Evolutionary conservation across 2,888 invertebrate genomes (phyloP).

Genomic region (Phrixothrix hirtus): DNA sequence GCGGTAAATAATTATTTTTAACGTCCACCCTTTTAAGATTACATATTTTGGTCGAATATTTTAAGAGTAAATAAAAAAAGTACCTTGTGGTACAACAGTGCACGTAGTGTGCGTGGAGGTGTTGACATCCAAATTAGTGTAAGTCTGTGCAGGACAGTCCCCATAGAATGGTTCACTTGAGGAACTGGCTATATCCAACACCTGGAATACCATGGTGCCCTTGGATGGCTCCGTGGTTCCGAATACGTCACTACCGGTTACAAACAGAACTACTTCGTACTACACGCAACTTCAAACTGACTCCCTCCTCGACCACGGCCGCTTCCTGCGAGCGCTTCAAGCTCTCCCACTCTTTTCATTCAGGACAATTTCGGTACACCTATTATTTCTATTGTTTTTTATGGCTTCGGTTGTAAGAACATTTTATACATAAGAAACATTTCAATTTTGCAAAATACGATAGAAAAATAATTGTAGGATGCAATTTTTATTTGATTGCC

Average conservation of each 20-base stretch:
- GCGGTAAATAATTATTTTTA: not conserved
- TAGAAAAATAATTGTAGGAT: no score
- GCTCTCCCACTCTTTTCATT: conserved; percentile 46
- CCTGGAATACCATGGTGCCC: conserved; percentile 76
- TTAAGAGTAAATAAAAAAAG: conserved; percentile 4
- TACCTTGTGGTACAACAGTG: conserved; percentile 54
- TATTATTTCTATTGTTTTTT: no score
- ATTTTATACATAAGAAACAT: no score
- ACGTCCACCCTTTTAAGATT: not conserved
- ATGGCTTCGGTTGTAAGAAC: no score
- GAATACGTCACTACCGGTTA: conserved; percentile 36
- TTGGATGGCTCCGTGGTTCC: conserved; percentile 57
- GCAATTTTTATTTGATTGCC: no score
- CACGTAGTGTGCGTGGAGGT: conserved; percentile 54
- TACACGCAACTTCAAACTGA: conserved; percentile 43
- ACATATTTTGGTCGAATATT: no score
- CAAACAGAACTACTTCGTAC: conserved; percentile 40
- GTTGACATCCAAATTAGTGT: conserved; percentile 56
- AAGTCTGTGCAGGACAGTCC: conserved; percentile 60
- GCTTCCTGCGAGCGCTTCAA: conserved; percentile 39
- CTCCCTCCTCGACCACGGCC: conserved; percentile 29
- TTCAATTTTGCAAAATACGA: no score
- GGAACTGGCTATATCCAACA: conserved; percentile 63
- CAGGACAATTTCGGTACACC: conserved; percentile 13
- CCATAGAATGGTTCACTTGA: conserved; percentile 75